These are phyloP conservation scores for Lithophane leautieri DNA, from an alignment of 2,888 invertebrate species.

Conservation along the genomic window DNA sequence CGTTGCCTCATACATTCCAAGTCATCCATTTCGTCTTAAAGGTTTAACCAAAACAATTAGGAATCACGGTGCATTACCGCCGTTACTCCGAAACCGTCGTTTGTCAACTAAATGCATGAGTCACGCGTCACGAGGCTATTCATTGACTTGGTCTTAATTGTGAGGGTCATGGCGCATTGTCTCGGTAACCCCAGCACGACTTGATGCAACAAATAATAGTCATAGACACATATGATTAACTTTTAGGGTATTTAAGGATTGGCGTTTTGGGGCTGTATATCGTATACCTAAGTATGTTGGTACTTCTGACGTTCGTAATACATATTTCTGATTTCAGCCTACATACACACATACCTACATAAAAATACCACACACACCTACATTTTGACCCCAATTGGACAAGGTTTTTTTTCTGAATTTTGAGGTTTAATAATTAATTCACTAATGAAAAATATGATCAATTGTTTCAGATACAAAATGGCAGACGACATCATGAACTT, in stretches of 20 bases:
- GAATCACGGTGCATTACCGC: constrained; percentile 48
- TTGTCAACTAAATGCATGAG: constrained; percentile 45
- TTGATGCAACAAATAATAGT: constrained; percentile 20
- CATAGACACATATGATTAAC: not conserved
- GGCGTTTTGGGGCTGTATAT: not conserved
- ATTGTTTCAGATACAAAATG: constrained; percentile 78
- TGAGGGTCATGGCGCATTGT: constrained; percentile 68
- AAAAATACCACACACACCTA: no score
- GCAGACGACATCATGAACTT: constrained; percentile 75
- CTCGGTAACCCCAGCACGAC: constrained; percentile 60
- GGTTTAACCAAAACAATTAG: constrained; percentile 40
- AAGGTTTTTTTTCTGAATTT: not conserved
- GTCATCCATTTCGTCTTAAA: constrained; percentile 21
- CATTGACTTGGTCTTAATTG: constrained; percentile 67
- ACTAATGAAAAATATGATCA: constrained; percentile 13
- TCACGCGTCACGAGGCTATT: constrained; percentile 51
- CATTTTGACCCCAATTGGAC: not conserved
- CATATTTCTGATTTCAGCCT: not conserved
- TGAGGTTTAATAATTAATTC: not conserved
- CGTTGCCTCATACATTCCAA: constrained; percentile 12
- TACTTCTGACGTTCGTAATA: not conserved
- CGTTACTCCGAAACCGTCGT: constrained; percentile 46
- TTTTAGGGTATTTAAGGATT: not conserved
- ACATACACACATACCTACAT: no score
- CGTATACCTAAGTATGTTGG: no score